Evolutionary conservation across 2,888 invertebrate genomes (phyloP), one percentile per base, ranked within the genome.

Genomic region (Xanthorhoe designata): DNA sequence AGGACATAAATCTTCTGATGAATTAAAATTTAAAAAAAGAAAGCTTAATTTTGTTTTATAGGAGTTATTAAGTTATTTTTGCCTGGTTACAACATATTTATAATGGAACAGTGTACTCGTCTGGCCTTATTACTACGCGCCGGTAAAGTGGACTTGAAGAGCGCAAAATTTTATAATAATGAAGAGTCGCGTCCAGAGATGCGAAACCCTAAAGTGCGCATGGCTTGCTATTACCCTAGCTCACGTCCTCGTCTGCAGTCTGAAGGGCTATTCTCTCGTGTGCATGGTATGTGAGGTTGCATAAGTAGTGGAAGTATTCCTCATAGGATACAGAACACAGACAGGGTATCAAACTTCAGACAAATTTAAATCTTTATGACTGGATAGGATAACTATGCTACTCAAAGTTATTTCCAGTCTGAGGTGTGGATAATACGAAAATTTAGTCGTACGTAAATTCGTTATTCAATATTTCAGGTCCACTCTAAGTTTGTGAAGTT

Each of bases 401-500:
- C 17, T 32, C 51, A 42, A 61, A 24, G 47, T 42, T 54, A 51
- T 38, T 58, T 38, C 29, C 53, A 58, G 53, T 62, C 76, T 73
- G 71, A 68, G 82, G 82, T 77, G 80, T 61, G 57, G 53, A 68
- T 68, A 68, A 64, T 77, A 81, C 83, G 84, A 61, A 61, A 64
- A 68, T 58, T 64, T 57, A 68, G 68, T 61, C 57, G 60, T 61
- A 64, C 64, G 68, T 85, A 88, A 89, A 88, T 88, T 86, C 81
- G 80, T 81, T 83, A 86, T 84, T 88, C 86, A 90, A 92, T 92
- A 91, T 91, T 91, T 92, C 82, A 92, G 83, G 76, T 85, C 87
- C 91, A 92, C 92, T 92, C 82, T 83, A 92, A 92, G 84, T 92
- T 91, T 75, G 85, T 80, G 74, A 88, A 92, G 87, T 92, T 90